These are phyloP conservation scores for Dryoscopus gambensis DNA, from an alignment of 2,113 vertebrate species.

Conservation along the genomic window DNA sequence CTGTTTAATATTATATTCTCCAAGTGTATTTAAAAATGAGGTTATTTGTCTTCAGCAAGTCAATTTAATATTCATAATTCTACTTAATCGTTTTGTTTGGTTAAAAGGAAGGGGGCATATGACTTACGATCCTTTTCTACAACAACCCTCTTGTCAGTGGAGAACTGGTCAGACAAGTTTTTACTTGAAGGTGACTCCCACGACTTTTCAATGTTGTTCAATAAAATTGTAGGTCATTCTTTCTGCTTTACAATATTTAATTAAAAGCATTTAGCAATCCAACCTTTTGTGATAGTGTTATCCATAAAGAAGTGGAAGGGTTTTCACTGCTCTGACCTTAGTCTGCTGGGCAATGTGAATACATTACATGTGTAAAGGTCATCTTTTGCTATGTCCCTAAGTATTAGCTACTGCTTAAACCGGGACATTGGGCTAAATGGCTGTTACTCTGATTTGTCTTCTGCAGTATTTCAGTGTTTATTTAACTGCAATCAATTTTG, in stretches of 20 bases:
- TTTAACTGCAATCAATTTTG: not conserved
- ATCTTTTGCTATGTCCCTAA: not conserved
- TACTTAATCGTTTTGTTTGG: not conserved
- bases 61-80: not conserved
- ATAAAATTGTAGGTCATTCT: not conserved
- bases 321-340: not conserved
- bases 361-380: not conserved
- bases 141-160: not conserved
- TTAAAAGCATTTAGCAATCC: not conserved
- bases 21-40: not conserved
- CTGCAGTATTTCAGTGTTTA: not conserved
- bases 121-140: not conserved
- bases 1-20: not conserved
- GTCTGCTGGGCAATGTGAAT: not conserved
- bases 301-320: not conserved
- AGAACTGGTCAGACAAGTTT: not conserved
- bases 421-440: not conserved
- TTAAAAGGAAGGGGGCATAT: not conserved
- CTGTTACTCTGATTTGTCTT: not conserved
- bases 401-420: not conserved
- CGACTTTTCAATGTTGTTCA: not conserved
- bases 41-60: not conserved
- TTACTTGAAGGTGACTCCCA: not conserved
- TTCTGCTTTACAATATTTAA: not conserved
- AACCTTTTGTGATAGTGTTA: not conserved